Conservation (phyloP, 2,113 vertebrate genomes). For the Dinomys branickii region DNA sequence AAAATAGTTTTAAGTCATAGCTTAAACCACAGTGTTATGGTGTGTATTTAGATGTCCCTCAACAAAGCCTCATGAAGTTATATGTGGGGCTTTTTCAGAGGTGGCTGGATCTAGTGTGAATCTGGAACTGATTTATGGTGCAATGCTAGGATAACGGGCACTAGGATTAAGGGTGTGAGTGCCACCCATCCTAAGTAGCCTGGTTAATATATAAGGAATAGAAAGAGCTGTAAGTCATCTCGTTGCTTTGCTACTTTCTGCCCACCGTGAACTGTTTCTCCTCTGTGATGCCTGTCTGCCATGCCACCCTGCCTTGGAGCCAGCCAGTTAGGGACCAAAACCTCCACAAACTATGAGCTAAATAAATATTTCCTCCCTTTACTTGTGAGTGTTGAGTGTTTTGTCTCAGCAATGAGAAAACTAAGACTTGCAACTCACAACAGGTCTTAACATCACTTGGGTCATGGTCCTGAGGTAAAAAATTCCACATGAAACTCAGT, state of each 20-base stretch:
- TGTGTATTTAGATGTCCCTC: not conserved
- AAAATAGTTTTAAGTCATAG: not conserved
- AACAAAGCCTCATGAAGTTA: not conserved
- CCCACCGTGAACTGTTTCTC: not conserved
- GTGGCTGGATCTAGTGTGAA: not conserved
- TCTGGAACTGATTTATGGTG: not conserved
- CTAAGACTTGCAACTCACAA: not conserved
- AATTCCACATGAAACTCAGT: not conserved
- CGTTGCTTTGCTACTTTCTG: not conserved
- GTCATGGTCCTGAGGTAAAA: not conserved
- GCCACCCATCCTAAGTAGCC: not conserved
- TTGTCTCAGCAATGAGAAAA: not conserved
- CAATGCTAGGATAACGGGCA: not conserved
- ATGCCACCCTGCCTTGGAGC: not conserved
- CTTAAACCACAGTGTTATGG: not conserved
- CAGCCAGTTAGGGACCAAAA: not conserved
- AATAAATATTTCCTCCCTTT: not conserved
- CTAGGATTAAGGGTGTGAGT: not conserved
- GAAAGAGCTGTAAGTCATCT: not conserved
- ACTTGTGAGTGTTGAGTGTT: not conserved
- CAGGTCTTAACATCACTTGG: not conserved
- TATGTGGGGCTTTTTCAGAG: not conserved
- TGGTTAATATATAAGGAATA: not conserved
- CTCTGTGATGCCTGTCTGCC: not conserved
- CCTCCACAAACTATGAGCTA: not conserved